phyloP scores from a whole-genome alignment of 2,113 vertebrate genomes.

The Dipodomys stephensi region DNA sequence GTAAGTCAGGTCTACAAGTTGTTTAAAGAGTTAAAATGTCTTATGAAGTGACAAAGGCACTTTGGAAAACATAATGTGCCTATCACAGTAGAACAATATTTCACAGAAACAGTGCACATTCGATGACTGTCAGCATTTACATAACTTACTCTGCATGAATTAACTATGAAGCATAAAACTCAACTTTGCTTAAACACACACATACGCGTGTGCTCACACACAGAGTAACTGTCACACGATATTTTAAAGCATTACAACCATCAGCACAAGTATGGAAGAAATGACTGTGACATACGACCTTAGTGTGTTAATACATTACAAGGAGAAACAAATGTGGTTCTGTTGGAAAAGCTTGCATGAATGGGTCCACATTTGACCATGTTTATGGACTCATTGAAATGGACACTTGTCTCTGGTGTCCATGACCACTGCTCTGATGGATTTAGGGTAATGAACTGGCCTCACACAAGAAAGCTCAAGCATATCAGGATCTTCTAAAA shows the following conservation, averaged over 20 bases:
- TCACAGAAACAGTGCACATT: slow-evolving; percentile 86
- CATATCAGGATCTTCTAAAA: slow-evolving; percentile 82
- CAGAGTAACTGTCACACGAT: slow-evolving; percentile 79
- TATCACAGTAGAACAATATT: slow-evolving; percentile 83
- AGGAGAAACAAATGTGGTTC: slow-evolving; percentile 61
- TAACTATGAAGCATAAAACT: slow-evolving; percentile 89
- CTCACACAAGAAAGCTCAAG: slow-evolving; percentile 77
- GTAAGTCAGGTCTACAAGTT: slow-evolving; percentile 66
- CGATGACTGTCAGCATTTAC: slow-evolving; percentile 90
- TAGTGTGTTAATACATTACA: slow-evolving; percentile 52
- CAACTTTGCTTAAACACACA: slow-evolving; percentile 85
- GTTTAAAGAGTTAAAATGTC: slow-evolving; percentile 84
- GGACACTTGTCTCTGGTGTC: slow-evolving; percentile 69
- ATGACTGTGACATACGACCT: slow-evolving; percentile 47
- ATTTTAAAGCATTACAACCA: slow-evolving; percentile 78
- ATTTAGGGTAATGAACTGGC: slow-evolving; percentile 77
- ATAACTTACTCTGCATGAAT: slow-evolving; percentile 89
- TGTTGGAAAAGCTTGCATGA: slow-evolving; percentile 32
- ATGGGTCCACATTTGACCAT: slow-evolving; percentile 32
- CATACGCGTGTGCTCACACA: slow-evolving; percentile 69
- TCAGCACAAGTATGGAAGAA: slow-evolving; percentile 69
- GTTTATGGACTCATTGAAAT: slow-evolving; percentile 72
- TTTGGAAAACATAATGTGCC: slow-evolving; percentile 82
- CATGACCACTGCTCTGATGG: slow-evolving; percentile 71
- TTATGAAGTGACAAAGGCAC: slow-evolving; percentile 85